Conservation (phyloP, 2,797 vertebrate genomes). For the Sebastes trivittatus region DNA sequence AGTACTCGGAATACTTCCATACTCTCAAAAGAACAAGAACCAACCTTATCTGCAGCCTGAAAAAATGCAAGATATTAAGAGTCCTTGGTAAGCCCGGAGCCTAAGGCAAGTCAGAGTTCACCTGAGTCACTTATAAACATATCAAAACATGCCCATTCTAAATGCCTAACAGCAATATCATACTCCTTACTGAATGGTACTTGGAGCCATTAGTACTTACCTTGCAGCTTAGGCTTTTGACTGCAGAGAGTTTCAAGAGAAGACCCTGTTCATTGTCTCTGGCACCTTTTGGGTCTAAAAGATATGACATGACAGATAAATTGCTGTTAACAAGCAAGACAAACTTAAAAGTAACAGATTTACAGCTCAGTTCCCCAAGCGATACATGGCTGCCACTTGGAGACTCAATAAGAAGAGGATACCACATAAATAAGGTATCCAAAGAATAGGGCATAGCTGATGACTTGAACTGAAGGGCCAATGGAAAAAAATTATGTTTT, state of each 20-base stretch:
- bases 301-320: slow-evolving; percentile 5
- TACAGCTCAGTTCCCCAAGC: not conserved
- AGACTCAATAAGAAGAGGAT: not conserved
- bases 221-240: not conserved
- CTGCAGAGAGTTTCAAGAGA: not conserved
- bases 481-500: not conserved
- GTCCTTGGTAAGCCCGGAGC: not conserved
- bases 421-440: not conserved
- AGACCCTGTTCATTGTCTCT: not conserved
- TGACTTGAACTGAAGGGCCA: not conserved
- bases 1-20: not conserved
- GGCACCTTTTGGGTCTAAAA: not conserved
- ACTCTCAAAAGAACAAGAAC: not conserved
- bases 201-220: not conserved
- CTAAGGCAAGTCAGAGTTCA: slow-evolving; percentile 18
- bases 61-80: not conserved
- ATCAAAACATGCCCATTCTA: slow-evolving; percentile 24
- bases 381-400: not conserved
- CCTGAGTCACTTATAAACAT: slow-evolving; percentile 6
- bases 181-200: not conserved
- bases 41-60: not conserved
- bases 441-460: not conserved
- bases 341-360: not conserved
- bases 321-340: not conserved
- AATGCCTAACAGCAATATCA: not conserved